phyloP scores from a whole-genome alignment of 2,888 invertebrate species.

The Abscondita cerata region DNA sequence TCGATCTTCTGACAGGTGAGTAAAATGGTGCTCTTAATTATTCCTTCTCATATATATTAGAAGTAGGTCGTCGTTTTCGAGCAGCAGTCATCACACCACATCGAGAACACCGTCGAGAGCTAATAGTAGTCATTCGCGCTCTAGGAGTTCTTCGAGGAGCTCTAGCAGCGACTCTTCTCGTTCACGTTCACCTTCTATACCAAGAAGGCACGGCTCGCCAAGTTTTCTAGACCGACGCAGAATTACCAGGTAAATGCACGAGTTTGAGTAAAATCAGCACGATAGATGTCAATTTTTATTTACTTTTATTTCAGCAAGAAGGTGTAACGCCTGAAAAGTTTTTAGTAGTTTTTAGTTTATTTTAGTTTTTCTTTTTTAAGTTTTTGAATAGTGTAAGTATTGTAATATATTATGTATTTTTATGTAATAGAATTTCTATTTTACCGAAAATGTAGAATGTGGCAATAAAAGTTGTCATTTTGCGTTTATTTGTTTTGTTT shows the following conservation, averaged over 20 bases:
- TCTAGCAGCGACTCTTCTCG: conserved; percentile 66
- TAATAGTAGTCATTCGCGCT: conserved; percentile 60
- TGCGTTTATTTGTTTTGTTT: neutral
- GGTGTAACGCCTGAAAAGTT: conserved; percentile 27
- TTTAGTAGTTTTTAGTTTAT: conserved; percentile 26
- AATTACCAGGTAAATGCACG: conserved; percentile 84
- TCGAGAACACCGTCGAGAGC: conserved; percentile 56
- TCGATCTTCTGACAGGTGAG: conserved; percentile 58
- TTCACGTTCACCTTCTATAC: conserved; percentile 85
- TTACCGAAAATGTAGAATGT: neutral
- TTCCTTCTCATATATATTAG: neutral
- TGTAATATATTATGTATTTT: conserved; percentile 3
- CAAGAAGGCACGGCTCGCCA: conserved; percentile 90
- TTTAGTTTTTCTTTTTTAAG: neutral
- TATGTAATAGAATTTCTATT: neutral
- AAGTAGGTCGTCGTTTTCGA: conserved; percentile 47
- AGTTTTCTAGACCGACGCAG: conserved; percentile 92
- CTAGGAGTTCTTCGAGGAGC: conserved; percentile 63
- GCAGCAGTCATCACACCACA: conserved; percentile 51
- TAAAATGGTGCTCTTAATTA: conserved; percentile 3
- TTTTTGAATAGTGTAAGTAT: conserved; percentile 11
- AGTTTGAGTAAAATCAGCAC: conserved; percentile 24
- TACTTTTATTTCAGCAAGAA: conserved; percentile 62
- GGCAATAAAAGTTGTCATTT: neutral
- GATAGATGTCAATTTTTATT: conserved; percentile 47